Percentiles rank a stretch among this genome's conserved stretches.
These are phyloP conservation scores for Probosciger aterrimus DNA, from an alignment of 2,113 vertebrate genomes.

Conservation along the genomic window DNA sequence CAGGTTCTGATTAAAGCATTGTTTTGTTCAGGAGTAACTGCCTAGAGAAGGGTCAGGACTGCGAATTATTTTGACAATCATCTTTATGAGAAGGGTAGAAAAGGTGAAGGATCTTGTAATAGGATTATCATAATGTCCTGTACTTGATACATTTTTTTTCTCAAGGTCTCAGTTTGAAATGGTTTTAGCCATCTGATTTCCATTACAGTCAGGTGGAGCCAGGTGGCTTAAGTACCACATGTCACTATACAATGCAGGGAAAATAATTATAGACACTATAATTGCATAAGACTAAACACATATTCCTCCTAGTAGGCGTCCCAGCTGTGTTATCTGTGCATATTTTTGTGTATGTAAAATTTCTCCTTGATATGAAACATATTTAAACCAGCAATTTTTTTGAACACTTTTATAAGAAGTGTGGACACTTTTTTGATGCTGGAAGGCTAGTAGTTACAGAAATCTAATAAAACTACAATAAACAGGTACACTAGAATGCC, in stretches of 20 bases:
- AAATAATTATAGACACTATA: not conserved
- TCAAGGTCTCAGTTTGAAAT: not conserved
- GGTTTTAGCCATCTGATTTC: not conserved
- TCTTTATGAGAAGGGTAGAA: not conserved
- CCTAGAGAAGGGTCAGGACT: not conserved
- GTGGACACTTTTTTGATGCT: not conserved
- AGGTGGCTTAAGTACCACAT: not conserved
- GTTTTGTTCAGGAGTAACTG: not conserved
- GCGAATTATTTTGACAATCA: not conserved
- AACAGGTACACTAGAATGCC: not conserved
- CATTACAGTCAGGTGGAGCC: not conserved
- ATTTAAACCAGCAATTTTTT: not conserved
- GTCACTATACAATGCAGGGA: not conserved
- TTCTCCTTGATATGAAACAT: not conserved
- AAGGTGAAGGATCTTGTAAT: not conserved
- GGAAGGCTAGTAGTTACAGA: not conserved
- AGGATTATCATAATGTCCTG: not conserved
- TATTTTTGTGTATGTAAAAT: not conserved
- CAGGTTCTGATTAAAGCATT: not conserved
- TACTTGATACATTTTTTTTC: not conserved
- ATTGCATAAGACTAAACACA: not conserved
- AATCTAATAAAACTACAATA: not conserved
- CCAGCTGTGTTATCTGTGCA: not conserved
- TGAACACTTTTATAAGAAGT: not conserved
- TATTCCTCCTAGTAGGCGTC: not conserved